phyloP scores from a whole-genome alignment of 2,797 vertebrate species.

The Galago senegalensis region DNA sequence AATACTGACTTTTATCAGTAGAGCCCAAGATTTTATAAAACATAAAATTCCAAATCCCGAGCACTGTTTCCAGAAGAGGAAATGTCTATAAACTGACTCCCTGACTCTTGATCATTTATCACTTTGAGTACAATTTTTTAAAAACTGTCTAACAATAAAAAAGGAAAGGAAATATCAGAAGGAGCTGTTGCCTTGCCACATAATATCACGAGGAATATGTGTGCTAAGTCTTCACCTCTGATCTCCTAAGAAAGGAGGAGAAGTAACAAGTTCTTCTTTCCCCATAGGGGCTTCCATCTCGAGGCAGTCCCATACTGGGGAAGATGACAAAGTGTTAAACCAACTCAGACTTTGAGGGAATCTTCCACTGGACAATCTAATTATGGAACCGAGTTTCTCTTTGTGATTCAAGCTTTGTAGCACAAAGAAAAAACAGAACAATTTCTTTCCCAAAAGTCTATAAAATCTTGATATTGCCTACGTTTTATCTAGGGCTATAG shows the following conservation, averaged over 20 bases:
- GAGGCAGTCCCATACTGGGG: background rate
- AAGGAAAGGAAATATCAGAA: background rate
- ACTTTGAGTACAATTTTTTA: background rate
- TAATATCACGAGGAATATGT: background rate
- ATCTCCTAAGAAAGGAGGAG: background rate
- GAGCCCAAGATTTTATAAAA: background rate
- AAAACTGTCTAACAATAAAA: background rate
- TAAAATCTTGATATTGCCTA: background rate
- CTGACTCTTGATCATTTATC: background rate
- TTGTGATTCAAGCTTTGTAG: background rate
- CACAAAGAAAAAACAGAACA: background rate
- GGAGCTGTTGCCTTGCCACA: background rate
- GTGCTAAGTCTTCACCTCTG: background rate
- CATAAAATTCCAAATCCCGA: background rate
- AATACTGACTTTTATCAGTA: background rate
- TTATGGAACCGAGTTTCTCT: background rate
- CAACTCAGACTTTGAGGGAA: background rate
- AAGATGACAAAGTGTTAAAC: background rate
- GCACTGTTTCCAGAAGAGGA: background rate
- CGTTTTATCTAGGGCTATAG: background rate
- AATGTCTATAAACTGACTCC: background rate
- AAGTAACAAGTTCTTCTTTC: background rate
- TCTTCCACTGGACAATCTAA: background rate
- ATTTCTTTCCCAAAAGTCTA: background rate
- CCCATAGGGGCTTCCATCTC: background rate